Evolutionary conservation across 2,888 invertebrate genomes (phyloP), one percentile per base, ranked within the genome.

Genomic region (Spodoptera littoralis): DNA sequence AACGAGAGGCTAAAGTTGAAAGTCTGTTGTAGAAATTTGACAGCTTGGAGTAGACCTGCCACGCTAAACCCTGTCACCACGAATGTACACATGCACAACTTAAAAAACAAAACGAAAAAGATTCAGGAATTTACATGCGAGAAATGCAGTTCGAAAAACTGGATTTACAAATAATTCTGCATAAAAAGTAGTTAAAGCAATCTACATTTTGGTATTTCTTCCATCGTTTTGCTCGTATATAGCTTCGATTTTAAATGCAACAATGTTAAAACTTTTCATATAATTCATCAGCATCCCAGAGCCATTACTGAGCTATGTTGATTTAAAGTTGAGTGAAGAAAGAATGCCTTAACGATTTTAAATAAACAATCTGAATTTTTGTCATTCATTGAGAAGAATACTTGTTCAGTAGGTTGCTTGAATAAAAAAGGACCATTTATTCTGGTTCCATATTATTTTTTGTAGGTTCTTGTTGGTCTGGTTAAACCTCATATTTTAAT

Each of bases 11-110:
- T 36, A 36, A 36, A 36, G 9, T 6, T 9, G 36, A 36, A 36
- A 36, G 36, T 36, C 6, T 36, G 36, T 36, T 36, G 36, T 6
- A 36, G 1, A 9, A 36, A 36, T 9, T 36, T 36, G 36, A 36
- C 36, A 36, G 36, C 2, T 36, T 6, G 5, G 6, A 8, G 9
- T 36, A 6, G 36, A 9, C 2, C 36, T 36, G 55, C 62, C 62
- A 50, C 72, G 70, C 79, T 72, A 73, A 63, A 70, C 72, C 66
- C 70, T 79, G 80, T 76, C 78, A 76, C 73, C 79, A 71, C 72
- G 76, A 76, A 13, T 22, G 12, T 27, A 76, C 60, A 52, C 57
- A 71, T 30, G 56, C 43, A 58, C 30, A 57, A 44, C 12, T 50
- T 24, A 63, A 48, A 61, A 59, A 65, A 74, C 66, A 56, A 18